Evolutionary conservation across 1,140 invertebrate genomes (phyloP), one percentile per base, ranked within the genome.

Genomic region (Dendroctonus ponderosae): DNA sequence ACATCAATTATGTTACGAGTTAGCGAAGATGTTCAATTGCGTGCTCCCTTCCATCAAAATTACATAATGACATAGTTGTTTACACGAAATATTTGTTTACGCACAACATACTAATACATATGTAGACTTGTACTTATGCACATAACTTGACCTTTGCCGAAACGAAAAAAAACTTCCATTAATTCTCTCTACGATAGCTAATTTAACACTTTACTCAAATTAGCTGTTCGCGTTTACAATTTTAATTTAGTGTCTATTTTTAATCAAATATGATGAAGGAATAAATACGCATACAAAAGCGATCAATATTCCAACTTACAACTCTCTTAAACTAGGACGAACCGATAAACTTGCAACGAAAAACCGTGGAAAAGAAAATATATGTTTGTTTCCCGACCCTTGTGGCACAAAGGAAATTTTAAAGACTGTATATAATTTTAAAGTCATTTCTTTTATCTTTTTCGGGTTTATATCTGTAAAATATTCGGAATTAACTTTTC

Each of bases 401-500:
- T 26, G 26, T 26, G 26, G 26, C 26, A 26, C 26, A 26, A 26
- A 26, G 26, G 26, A 26, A 26, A 26, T 26, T 26, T 26, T 26
- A 26, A 26, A 26, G 26, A 26, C 26, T 26, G n/a, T n/a, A 26
- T 26, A 26, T 26, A 26, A 64, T 64, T 64, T 62, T 56, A 64
- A 64, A 64, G 62, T 64, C 62, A 40, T 64, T 64, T 64, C 62
- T 64, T 64, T 64, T 64, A 64, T 64, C 62, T 64, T 65, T 65
- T 65, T 57, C 14, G 63, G 63, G 53, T 65, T 65, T 65, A 65
- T 57, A 65, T 65, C 63, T 69, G 57, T 71, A 71, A 71, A 69
- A 71, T 71, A 71, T 71, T 71, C 70, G 50, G 67, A 67, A 61
- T 66, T 57, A 67, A 69, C 48, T 71, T 71, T 62, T 62, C 60